Percentiles rank a stretch among this genome's conserved stretches.
phyloP scores from a whole-genome alignment of 2,797 vertebrate species.

The Siniperca obscura region DNA sequence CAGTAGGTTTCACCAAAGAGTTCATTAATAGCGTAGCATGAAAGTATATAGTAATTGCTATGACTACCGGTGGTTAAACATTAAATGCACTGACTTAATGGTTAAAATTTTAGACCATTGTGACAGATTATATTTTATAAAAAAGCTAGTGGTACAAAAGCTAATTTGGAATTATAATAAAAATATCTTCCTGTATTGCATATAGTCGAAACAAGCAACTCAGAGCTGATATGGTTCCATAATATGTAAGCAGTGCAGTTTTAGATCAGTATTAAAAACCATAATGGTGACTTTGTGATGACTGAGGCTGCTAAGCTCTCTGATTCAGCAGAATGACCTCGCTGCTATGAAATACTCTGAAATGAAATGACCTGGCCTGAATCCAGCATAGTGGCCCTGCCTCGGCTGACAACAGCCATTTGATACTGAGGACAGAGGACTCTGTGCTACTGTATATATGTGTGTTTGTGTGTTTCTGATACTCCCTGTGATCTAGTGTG shows the following conservation, averaged over 20 bases:
- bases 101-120: neutral
- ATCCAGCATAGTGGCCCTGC: conserved; percentile 52
- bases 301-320: conserved; percentile 22
- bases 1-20: neutral
- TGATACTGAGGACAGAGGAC: conserved; percentile 60
- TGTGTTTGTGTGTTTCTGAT: conserved; percentile 44
- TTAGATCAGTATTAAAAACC: conserved; percentile 42
- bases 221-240: conserved; percentile 15
- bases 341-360: conserved; percentile 44
- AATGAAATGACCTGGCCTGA: conserved; percentile 53
- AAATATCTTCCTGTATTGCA: neutral
- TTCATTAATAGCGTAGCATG: neutral
- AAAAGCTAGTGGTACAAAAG: neutral
- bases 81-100: neutral
- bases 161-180: neutral
- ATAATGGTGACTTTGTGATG: conserved; percentile 37
- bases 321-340: conserved; percentile 54
- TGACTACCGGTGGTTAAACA: neutral
- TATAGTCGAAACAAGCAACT: neutral
- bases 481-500: conserved; percentile 57
- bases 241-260: conserved; percentile 1
- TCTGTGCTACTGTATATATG: conserved; percentile 43
- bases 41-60: neutral
- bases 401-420: conserved; percentile 72
- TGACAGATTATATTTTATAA: neutral